Conservation (phyloP, 1,140 invertebrate genomes). For the Drosophila arizonae region DNA sequence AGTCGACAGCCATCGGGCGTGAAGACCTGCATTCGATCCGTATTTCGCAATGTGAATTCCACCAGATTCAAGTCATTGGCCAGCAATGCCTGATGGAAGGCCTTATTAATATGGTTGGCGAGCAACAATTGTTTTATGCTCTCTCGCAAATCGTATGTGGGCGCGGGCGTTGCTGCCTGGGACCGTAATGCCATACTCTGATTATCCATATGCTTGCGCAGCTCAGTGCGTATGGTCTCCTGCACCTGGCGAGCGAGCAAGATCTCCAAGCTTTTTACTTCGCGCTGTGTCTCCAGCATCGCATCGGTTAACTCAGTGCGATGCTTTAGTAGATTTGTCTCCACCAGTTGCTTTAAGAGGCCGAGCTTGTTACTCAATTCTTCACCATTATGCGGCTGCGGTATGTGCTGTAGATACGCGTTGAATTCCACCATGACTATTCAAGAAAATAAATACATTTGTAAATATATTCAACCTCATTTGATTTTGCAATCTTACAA, state of each 20-base stretch:
- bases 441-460: background rate
- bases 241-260: constrained; percentile 72
- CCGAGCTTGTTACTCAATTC: constrained; percentile 68
- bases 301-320: constrained; percentile 67
- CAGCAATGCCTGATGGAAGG: constrained; percentile 95
- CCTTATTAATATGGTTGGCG: constrained; percentile 90
- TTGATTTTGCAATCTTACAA: constrained; percentile 87
- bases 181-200: constrained; percentile 86
- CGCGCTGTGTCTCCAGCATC: constrained; percentile 75
- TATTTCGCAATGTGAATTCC: constrained; percentile 91
- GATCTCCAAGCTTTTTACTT: constrained; percentile 76
- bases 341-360: constrained; percentile 67
- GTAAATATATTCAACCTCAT: background rate
- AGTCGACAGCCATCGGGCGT: constrained; percentile 86
- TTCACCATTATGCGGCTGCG: constrained; percentile 72
- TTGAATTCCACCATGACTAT: constrained; percentile 84
- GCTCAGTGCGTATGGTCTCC: constrained; percentile 75
- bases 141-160: constrained; percentile 86
- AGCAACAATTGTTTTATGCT: constrained; percentile 89
- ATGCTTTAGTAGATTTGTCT: constrained; percentile 69
- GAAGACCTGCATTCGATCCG: constrained; percentile 91
- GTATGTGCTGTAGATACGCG: constrained; percentile 80
- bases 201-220: constrained; percentile 85
- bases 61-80: constrained; percentile 93
- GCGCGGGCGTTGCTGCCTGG: constrained; percentile 87